These are phyloP conservation scores for Cheilosia pagana DNA, from an alignment of 2,888 invertebrate genomes.

Conservation along the genomic window DNA sequence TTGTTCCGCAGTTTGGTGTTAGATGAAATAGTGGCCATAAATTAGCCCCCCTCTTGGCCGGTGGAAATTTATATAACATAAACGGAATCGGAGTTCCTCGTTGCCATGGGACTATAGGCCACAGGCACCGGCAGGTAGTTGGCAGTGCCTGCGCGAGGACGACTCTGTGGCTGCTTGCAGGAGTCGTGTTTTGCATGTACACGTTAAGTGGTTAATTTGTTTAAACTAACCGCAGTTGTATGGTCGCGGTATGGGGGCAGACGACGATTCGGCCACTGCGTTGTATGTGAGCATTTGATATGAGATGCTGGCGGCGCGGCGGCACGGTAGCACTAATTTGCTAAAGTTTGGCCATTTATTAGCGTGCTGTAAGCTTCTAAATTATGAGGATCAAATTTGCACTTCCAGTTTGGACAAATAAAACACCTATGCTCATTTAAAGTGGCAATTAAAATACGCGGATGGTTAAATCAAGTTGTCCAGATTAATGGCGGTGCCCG, in stretches of 20 bases:
- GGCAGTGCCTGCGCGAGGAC: conserved; percentile 33
- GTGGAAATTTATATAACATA: conserved; percentile 67
- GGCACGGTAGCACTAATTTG: conserved; percentile 72
- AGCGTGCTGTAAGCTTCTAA: conserved; percentile 47
- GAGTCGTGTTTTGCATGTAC: conserved; percentile 73
- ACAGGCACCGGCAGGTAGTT: background rate
- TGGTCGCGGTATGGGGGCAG: conserved; percentile 4
- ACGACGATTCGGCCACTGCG: background rate
- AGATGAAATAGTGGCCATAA: conserved; percentile 73
- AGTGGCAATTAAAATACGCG: conserved; percentile 17
- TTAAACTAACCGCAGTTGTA: conserved; percentile 58
- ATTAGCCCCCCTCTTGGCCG: conserved; percentile 44
- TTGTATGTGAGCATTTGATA: conserved; percentile 18
- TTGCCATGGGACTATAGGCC: conserved; percentile 21
- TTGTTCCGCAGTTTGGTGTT: conserved; percentile 64
- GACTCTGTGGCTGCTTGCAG: conserved; percentile 41
- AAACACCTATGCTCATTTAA: background rate
- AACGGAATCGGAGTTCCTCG: conserved; percentile 54
- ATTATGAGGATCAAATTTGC: conserved; percentile 67
- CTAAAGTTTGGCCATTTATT: conserved; percentile 69
- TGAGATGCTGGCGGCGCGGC: conserved; percentile 19
- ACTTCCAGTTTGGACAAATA: conserved; percentile 16
- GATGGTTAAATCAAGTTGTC: conserved; percentile 14
- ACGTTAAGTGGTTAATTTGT: conserved; percentile 74
- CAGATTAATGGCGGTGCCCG: conserved; percentile 24